Evolutionary conservation across 2,797 vertebrate genomes (phyloP), one percentile per base, ranked within the genome.

Genomic region (Toxotes lorentzi): DNA sequence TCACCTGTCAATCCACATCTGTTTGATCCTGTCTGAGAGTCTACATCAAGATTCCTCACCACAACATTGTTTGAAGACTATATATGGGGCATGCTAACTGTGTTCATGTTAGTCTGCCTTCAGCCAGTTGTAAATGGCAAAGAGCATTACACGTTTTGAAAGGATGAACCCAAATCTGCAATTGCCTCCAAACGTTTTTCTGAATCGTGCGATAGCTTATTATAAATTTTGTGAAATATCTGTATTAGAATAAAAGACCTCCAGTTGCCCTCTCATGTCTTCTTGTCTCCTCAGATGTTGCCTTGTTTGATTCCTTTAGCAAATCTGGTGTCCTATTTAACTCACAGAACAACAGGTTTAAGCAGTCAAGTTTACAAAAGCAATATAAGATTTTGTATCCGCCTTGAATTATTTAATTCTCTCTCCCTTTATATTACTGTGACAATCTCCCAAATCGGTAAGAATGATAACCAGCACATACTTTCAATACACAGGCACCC

Each of bases 1-100:
- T 83, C 79, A 73, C 66, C 74, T 83, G 87, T 91, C 91, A 90
- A 85, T 92, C 88, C 62, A 78, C 60, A 83, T 88, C 38, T 70
- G 74, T 91, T 86, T 90, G 84, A 88, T 89, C 79, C 73, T 48
- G 38, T 50, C 73, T 83, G 88, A 85, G 84, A 85, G 57, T 67
- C 63, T 56, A 13, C 74, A 83, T 84, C 73, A 76, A 71, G n/a
- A 83, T 83, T 77, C 41, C 56, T 65, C 48, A 45, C 27, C 51
- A 50, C 64, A 60, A 58, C 34, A 43, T 71, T 57, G 77, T 76
- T 41, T 74, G n/a, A 86, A 71, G 57, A 75, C 73, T 71, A 32
- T 73, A 23, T 73, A 73, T 59, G 13, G 4, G 17, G 38, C 56
- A 43, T 59, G 24, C 35, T 41, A 38, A 73, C n/a, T 12, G 50